Percentiles rank a stretch among this genome's conserved stretches.
phyloP scores from a whole-genome alignment of 2,888 invertebrate species.

The Aleiodes leptofemur region DNA sequence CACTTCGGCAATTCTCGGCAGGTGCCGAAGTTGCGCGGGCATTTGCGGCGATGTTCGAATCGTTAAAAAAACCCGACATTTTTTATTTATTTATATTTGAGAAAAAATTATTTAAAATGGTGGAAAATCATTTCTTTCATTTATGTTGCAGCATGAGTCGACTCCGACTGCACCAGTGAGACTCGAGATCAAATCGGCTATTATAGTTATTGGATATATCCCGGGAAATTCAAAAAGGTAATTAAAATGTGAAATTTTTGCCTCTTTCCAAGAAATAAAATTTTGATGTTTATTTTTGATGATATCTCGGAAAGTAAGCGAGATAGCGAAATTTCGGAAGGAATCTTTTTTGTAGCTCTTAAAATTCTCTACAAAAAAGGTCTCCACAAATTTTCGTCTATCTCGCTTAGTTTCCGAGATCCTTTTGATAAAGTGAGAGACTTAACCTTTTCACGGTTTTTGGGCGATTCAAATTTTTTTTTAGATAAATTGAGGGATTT shows the following conservation, averaged over 20 bases:
- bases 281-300: not conserved
- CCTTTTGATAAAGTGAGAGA: not conserved
- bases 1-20: slow-evolving; percentile 32
- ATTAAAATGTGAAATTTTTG: slow-evolving; percentile 5
- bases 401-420: too few relatives aligned
- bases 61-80: slow-evolving; percentile 45
- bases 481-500: not conserved
- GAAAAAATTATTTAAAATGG: slow-evolving; percentile 45
- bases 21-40: slow-evolving; percentile 38
- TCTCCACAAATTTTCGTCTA: too few relatives aligned
- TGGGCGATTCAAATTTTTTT: too few relatives aligned
- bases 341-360: not conserved
- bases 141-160: slow-evolving; percentile 62
- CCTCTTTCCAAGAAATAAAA: not conserved
- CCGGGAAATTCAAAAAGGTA: slow-evolving; percentile 65
- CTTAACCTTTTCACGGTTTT: too few relatives aligned
- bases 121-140: slow-evolving; percentile 47
- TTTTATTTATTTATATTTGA: slow-evolving; percentile 18
- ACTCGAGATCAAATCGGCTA: slow-evolving; percentile 66
- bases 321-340: not conserved
- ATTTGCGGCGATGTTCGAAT: slow-evolving; percentile 30
- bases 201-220: slow-evolving; percentile 71
- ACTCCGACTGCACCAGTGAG: slow-evolving; percentile 59
- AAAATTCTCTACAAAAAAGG: too few relatives aligned
- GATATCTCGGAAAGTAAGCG: not conserved